These are phyloP conservation scores for Passer montanus DNA, from an alignment of 2,113 vertebrate genomes.

Conservation along the genomic window DNA sequence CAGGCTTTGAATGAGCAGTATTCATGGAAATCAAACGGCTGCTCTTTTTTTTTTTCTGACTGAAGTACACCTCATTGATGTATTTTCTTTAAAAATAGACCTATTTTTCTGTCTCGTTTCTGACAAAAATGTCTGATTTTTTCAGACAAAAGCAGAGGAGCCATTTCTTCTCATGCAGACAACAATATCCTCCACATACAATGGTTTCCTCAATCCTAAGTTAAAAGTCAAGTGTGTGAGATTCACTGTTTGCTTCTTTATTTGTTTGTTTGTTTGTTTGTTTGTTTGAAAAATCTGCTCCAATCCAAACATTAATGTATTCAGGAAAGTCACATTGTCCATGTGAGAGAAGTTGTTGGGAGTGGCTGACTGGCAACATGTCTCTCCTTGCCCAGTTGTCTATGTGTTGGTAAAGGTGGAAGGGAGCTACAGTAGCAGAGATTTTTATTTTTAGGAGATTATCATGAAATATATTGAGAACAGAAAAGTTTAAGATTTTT, in stretches of 20 bases:
- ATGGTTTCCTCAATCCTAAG: neutral
- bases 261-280: neutral
- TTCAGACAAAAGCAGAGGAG: neutral
- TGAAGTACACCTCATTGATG: neutral
- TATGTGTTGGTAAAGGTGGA: neutral
- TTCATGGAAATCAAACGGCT: constrained; percentile 30
- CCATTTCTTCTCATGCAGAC: neutral
- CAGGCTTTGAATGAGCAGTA: neutral
- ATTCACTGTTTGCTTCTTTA: neutral
- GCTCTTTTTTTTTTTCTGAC: neutral
- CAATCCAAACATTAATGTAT: neutral
- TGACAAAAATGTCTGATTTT: neutral
- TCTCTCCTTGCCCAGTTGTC: neutral
- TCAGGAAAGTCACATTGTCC: neutral
- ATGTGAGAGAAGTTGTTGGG: accelerated
- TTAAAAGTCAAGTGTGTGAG: neutral
- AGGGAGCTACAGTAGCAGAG: neutral
- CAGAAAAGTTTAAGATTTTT: neutral
- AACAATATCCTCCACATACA: neutral
- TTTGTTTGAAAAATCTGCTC: neutral
- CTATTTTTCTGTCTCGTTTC: neutral
- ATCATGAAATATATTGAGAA: neutral
- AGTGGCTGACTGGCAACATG: neutral
- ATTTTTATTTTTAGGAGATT: neutral
- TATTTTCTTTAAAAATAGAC: neutral